A percentile compares a stretch with the other conserved stretches of the same genome.
Conservation (phyloP, 2,888 invertebrate species). For the Melanotus villosus region DNA sequence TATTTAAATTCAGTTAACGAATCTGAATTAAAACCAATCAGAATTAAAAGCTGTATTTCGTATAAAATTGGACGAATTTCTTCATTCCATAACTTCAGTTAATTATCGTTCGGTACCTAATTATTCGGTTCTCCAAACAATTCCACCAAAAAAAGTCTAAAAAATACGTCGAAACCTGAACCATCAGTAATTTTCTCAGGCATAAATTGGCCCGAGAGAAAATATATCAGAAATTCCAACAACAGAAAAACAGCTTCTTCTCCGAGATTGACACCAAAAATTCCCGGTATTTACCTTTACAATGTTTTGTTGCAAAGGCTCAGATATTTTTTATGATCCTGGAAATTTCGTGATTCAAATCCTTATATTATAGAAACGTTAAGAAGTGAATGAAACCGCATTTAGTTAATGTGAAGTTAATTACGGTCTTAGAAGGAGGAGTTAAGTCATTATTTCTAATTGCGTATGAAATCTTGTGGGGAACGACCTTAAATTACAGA, state of each 20-base stretch:
- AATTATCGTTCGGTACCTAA: too few relatives aligned
- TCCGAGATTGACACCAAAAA: slow-evolving; percentile 28
- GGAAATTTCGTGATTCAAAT: background rate
- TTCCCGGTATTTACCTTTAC: slow-evolving; percentile 9
- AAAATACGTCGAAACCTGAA: background rate
- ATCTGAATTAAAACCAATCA: too few relatives aligned
- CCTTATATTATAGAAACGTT: background rate
- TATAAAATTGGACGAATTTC: too few relatives aligned
- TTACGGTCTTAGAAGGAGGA: slow-evolving; percentile 5
- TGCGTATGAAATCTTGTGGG: too few relatives aligned
- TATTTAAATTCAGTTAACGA: too few relatives aligned
- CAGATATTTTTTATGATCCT: background rate
- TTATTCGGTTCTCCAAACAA: too few relatives aligned
- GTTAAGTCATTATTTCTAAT: slow-evolving; percentile 16
- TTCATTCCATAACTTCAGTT: too few relatives aligned
- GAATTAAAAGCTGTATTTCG: too few relatives aligned
- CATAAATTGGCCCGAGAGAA: background rate
- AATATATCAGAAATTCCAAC: slow-evolving; percentile 32
- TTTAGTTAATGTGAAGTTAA: slow-evolving; percentile 10
- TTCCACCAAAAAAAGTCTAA: too few relatives aligned
- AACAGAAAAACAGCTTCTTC: slow-evolving; percentile 21
- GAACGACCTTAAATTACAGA: background rate
- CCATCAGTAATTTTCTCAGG: slow-evolving; percentile 18
- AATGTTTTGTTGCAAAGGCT: background rate
- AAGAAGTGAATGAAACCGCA: slow-evolving; percentile 1